Evolutionary conservation across 2,888 invertebrate genomes (phyloP), one percentile per base, ranked within the genome.

Genomic region (Melikaiella ostensackeni): DNA sequence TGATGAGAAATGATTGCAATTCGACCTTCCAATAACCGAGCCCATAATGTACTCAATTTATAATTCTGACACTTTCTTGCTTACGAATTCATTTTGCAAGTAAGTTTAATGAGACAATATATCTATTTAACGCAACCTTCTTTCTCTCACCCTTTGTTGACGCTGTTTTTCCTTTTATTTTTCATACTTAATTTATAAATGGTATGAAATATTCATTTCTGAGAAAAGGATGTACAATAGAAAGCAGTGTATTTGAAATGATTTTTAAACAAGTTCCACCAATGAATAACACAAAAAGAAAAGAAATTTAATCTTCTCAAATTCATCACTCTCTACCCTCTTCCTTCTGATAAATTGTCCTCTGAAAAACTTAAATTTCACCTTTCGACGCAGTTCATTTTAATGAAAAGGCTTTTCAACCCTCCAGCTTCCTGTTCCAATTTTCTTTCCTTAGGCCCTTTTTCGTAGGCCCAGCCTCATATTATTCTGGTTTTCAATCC

Each of bases 21-120:
- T 88, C 85, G 86, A 83, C 84, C 84, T 84, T 84, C 85, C 86
- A 86, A 87, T 86, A 87, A 88, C 87, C 85, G 84, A 85, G 87
- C 84, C 84, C 84, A 70, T 70, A 70, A 70, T 70, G 50, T 70
- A 70, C 70, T 70, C 70, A 70, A 70, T 87, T 86, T 86, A 87
- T 87, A 86, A 87, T 86, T 70, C 70, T 70, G 70, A 70, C 70
- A 50, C 70, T 70, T 50, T 70, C 70, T 70, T 50, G 70, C 50
- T 70, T 70, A 21, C 70, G 50, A 33, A 50, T 70, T 33, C 27
- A 30, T 27, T 66, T 38, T 66, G 46, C 19, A 27, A 46, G 66
- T 16, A 30, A 30, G 19, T 66, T 66, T 66, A 66, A 66, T 66
- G 27, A 19, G 9, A 46, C 27, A 46, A 46, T 46, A 50, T 50